Evolutionary conservation across 2,888 invertebrate species (phyloP).

Genomic region (Drosophila mercatorum): DNA sequence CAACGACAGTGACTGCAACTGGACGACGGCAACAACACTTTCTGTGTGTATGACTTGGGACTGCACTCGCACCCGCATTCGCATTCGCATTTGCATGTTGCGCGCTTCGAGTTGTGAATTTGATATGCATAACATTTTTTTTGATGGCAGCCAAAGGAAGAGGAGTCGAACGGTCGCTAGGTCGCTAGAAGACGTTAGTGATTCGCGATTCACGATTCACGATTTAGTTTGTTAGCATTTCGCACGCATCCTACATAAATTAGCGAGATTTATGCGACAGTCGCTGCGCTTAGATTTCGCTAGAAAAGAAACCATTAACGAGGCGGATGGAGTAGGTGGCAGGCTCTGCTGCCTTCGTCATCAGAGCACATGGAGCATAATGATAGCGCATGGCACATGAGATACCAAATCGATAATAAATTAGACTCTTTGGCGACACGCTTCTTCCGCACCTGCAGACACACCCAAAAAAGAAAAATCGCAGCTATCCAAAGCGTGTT

Average conservation of each 20-base stretch:
- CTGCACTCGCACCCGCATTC: slow-evolving; percentile 34
- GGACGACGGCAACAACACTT: slow-evolving; percentile 31
- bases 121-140: slow-evolving; percentile 69
- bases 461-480: slow-evolving; percentile 60
- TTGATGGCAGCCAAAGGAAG: slow-evolving; percentile 25
- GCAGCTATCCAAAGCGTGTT: background rate
- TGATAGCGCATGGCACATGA: slow-evolving; percentile 25
- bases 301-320: slow-evolving; percentile 46
- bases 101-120: slow-evolving; percentile 40
- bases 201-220: slow-evolving; percentile 19
- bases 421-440: slow-evolving; percentile 74
- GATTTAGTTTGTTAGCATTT: slow-evolving; percentile 53
- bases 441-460: slow-evolving; percentile 63
- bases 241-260: slow-evolving; percentile 77
- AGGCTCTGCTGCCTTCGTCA: slow-evolving; percentile 16
- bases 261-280: slow-evolving; percentile 72
- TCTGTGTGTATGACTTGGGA: slow-evolving; percentile 18
- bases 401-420: slow-evolving; percentile 75
- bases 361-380: slow-evolving; percentile 12
- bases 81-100: slow-evolving; percentile 13
- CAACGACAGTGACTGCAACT: slow-evolving; percentile 12
- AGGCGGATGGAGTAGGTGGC: slow-evolving; percentile 1
- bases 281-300: slow-evolving; percentile 66
- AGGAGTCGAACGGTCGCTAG: slow-evolving; percentile 7
- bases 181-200: slow-evolving; percentile 28